Evolutionary conservation across 2,888 invertebrate species (phyloP), one percentile per base, ranked within the genome.

Genomic region (Synergus umbraculus): DNA sequence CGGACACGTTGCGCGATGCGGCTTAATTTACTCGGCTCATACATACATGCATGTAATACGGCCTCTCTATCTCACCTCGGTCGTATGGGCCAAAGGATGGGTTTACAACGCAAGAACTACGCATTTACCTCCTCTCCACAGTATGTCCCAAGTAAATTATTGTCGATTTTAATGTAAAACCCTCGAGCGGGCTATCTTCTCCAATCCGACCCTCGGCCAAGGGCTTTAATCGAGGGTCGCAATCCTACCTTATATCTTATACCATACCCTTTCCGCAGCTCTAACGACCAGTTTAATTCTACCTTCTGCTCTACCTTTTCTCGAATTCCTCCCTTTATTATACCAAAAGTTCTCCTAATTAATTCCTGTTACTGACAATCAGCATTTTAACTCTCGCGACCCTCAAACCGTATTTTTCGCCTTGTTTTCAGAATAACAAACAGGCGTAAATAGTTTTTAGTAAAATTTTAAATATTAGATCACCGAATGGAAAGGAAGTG

Each of bases 11-110:
- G 79, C 76, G 63, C 76, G 64, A 46, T 66, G 82, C 81, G 84
- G 85, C 84, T 87, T 87, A 85, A 87, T 87, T 87, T 84, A 83
- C 83, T 82, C 60, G 81, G 83, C 82, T 86, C 86, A 86, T 86
- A 83, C 85, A 87, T 87, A 84, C 82, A 87, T 87, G 85, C 84
- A 87, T 85, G 86, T 79, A 86, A 87, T 85, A 87, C 85, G 78
- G 69, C 82, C 80, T 76, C 65, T 65, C 79, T 73, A 43, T 77
- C 65, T 79, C 44, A 44, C 77, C 22, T 65, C 29, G 43, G 63
- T 60, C 64, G n/a, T 44, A 18, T 37, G 41, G 67, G 7, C 64
- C 64, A 64, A 18, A 41, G 13, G 43, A 69, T 13, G 69, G 15
- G 44, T 69, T 69, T 69, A 15, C 69, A 29, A 60, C 18, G 22